These are phyloP conservation scores for Linnaemya tessellans DNA, from an alignment of 2,888 invertebrate genomes.

Conservation along the genomic window DNA sequence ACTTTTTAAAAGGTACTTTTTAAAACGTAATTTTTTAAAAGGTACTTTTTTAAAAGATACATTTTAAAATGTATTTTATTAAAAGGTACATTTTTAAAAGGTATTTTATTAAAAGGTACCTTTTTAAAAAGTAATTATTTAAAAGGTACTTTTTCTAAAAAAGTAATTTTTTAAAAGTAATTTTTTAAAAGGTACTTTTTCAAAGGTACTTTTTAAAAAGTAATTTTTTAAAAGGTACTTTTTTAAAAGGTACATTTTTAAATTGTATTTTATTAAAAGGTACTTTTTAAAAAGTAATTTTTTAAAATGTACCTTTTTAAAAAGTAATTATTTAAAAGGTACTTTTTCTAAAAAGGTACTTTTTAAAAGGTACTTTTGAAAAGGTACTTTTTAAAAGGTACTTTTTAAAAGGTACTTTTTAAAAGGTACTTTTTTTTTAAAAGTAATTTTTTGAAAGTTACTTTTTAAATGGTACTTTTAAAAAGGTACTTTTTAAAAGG, in stretches of 20 bases:
- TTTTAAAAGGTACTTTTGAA: not conserved
- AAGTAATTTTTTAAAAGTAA: too few relatives aligned
- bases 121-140: not conserved
- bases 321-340: not conserved
- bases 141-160: too few relatives aligned
- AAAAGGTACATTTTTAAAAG: too few relatives aligned
- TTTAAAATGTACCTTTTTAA: not conserved
- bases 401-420: not conserved
- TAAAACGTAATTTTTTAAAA: too few relatives aligned
- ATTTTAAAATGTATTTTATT: too few relatives aligned
- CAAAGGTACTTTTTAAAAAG: not conserved
- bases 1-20: not conserved
- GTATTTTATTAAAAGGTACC: not conserved
- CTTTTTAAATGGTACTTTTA: too few relatives aligned
- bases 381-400: too few relatives aligned
- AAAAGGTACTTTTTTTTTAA: not conserved
- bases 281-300: not conserved
- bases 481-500: too few relatives aligned
- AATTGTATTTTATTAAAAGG: not conserved
- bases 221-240: not conserved
- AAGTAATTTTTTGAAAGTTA: not conserved
- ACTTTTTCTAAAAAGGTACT: not conserved
- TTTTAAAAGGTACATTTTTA: not conserved
- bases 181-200: too few relatives aligned
- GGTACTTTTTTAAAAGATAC: too few relatives aligned